Conservation (phyloP, 2,797 vertebrate genomes). For the Knipowitschia caucasica region DNA sequence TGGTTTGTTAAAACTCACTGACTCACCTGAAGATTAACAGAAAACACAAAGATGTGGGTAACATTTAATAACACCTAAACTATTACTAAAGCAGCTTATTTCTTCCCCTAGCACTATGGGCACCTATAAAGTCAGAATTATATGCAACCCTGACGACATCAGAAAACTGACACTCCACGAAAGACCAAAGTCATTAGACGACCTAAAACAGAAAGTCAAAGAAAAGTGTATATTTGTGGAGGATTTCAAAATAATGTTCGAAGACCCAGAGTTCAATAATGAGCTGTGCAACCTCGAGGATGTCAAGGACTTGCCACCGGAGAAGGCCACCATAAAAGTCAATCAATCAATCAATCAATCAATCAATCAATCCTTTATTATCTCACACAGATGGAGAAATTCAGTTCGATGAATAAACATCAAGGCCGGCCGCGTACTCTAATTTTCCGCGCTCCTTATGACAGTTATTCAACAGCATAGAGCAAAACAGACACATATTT, state of each 20-base stretch:
- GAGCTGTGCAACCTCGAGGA: conserved; percentile 14
- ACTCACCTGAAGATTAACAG: too few relatives aligned
- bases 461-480: too few relatives aligned
- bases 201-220: background rate
- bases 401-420: too few relatives aligned
- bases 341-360: too few relatives aligned
- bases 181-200: conserved; percentile 1
- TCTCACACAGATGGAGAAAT: too few relatives aligned
- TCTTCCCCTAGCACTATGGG: background rate
- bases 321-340: conserved; percentile 6
- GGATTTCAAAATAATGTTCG: conserved; percentile 11
- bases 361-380: too few relatives aligned
- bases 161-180: conserved; percentile 9
- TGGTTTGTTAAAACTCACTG: too few relatives aligned
- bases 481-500: too few relatives aligned
- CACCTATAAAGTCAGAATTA: background rate
- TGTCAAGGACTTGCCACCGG: conserved; percentile 10
- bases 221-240: background rate
- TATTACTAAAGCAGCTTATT: background rate
- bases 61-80: too few relatives aligned
- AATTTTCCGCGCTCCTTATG: too few relatives aligned
- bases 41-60: too few relatives aligned
- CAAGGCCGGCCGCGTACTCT: too few relatives aligned
- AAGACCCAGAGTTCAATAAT: conserved; percentile 14
- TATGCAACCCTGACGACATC: conserved; percentile 6